Evolutionary conservation across 1,140 invertebrate genomes (phyloP).

Genomic region (Papilio helenus): DNA sequence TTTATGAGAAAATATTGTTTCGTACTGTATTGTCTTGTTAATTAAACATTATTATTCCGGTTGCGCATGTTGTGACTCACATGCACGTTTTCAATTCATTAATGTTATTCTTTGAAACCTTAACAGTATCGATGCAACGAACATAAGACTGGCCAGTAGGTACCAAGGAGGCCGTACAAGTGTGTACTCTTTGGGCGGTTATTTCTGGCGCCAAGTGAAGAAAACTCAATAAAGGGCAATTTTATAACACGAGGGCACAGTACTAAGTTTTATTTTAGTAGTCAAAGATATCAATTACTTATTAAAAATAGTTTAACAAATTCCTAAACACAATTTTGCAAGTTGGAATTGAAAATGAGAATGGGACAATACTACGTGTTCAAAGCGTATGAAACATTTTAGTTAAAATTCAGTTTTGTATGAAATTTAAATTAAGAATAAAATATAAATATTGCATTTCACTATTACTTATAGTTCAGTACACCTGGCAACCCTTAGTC

Average conservation of each 20-base stretch:
- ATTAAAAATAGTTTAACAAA: too few species aligned
- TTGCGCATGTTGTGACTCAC: slow-evolving; percentile 1
- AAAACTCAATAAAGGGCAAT: slow-evolving; percentile 4
- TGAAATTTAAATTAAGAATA: too few species aligned
- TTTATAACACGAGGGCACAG: not conserved
- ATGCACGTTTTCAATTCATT: slow-evolving; percentile 15
- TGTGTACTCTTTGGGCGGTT: slow-evolving; percentile 8
- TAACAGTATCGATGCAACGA: slow-evolving; percentile 10
- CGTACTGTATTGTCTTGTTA: not conserved
- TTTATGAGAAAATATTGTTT: not conserved
- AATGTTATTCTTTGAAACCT: slow-evolving; percentile 12
- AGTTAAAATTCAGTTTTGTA: not conserved
- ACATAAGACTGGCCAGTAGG: not conserved
- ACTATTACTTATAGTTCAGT: not conserved
- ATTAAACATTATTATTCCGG: slow-evolving; percentile 7
- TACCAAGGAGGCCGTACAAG: slow-evolving; percentile 6
- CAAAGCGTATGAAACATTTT: not conserved
- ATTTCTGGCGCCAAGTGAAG: slow-evolving; percentile 11
- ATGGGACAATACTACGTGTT: not conserved
- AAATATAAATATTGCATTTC: not conserved
- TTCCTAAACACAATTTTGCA: too few species aligned
- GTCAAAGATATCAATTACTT: too few species aligned
- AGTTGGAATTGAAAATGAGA: too few species aligned
- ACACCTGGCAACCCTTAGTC: slow-evolving; percentile 9
- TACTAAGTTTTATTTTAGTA: not conserved